These are phyloP conservation scores for Parnassius mnemosyne DNA, from an alignment of 2,888 invertebrate species.

Conservation along the genomic window DNA sequence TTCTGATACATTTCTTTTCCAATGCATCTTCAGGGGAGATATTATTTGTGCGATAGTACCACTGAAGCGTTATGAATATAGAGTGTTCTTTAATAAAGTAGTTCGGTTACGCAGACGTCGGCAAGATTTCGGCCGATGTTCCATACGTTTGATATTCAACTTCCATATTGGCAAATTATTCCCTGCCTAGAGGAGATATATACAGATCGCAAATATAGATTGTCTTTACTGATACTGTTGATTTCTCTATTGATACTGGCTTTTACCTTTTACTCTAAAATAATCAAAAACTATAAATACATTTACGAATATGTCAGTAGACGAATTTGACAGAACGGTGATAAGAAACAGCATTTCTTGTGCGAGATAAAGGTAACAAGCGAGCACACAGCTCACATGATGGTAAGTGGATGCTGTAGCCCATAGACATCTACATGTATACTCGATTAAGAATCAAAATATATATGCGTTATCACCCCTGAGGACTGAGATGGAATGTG, in stretches of 20 bases:
- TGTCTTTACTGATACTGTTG: background rate
- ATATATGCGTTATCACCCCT: too few relatives aligned
- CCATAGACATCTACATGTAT: too few relatives aligned
- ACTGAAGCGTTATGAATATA: slow-evolving; percentile 78
- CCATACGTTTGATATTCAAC: slow-evolving; percentile 35
- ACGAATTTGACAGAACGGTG: too few relatives aligned
- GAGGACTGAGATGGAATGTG: too few relatives aligned
- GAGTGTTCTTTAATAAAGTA: slow-evolving; percentile 77
- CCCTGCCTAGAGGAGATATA: slow-evolving; percentile 1
- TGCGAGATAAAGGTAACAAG: too few relatives aligned
- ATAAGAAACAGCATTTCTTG: too few relatives aligned
- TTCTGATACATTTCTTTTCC: slow-evolving; percentile 79
- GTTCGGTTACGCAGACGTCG: slow-evolving; percentile 45
- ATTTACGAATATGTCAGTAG: too few relatives aligned
- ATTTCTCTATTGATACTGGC: slow-evolving; percentile 1
- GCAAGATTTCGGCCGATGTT: slow-evolving; percentile 37
- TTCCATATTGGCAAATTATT: slow-evolving; percentile 26
- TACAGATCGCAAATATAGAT: background rate
- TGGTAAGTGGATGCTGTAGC: too few relatives aligned
- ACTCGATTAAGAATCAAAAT: too few relatives aligned
- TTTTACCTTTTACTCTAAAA: background rate
- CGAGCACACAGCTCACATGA: too few relatives aligned
- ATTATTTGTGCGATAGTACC: slow-evolving; percentile 76
- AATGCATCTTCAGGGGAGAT: slow-evolving; percentile 78
- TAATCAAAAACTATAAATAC: too few relatives aligned